Evolutionary conservation across 2,888 invertebrate species (phyloP), one percentile per base, ranked within the genome.

Genomic region (Cristatella mucedo): DNA sequence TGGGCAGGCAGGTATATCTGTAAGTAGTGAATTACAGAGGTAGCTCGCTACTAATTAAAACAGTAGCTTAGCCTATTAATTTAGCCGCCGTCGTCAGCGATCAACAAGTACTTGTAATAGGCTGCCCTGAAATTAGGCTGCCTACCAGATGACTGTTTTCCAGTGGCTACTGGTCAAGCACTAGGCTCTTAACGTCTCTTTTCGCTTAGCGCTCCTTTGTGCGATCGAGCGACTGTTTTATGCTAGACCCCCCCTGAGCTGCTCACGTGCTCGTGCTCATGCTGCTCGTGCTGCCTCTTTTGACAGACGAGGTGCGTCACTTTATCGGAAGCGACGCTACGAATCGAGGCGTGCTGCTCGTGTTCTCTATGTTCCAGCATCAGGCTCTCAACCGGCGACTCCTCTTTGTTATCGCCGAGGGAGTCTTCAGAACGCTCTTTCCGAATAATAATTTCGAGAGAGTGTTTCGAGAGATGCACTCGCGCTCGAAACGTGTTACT

Each of bases 271-370:
- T 16, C 11, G 21, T 29, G 18, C 21, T 15, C 30, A 20, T 29
- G 15, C 11, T n/a, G n/a, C 20, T 34, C 11, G n/a, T n/a, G n/a
- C n/a, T n/a, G n/a, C n/a, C 38, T 32, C 41, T 30, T 18, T 34
- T 67, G 68, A 18, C 68, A 76, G 87, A 89, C 67, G 87, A 91
- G 63, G 68, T 91, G 44, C 77, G 81, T 52, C 82, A 82, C 57
- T 77, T 91, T 51, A 79, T 89, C 42, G 89, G 89, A 1, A 79
- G 80, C 31, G 85, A 86, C 57, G 82, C 85, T 2, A 82, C 82
- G 2, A 72, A 82, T 18, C 73, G 80, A 50, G 87, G 87, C 3
- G 70, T 85, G 11, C 68, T 82, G 40, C 76, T 80, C 11, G 77
- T 87, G 20, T 86, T 86, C 62, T 82, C 85, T 56, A 73, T 87